These are phyloP conservation scores for Cephalopholis sonnerati DNA, from an alignment of 2,113 vertebrate species.

Conservation along the genomic window DNA sequence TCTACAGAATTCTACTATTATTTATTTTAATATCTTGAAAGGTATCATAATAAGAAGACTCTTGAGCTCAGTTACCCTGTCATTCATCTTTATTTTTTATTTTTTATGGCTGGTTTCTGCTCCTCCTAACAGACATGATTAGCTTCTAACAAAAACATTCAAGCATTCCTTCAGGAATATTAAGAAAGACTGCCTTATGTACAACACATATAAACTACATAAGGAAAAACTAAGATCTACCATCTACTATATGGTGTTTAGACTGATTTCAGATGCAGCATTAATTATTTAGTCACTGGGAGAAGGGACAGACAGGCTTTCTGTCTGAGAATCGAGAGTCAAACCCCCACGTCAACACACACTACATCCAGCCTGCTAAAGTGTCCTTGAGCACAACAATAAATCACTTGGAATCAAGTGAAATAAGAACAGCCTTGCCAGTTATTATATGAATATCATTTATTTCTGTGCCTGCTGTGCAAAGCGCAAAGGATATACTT, in stretches of 20 bases:
- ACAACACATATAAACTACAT: neutral
- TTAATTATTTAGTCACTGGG: neutral
- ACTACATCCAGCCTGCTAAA: neutral
- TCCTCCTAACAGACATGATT: neutral
- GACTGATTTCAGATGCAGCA: neutral
- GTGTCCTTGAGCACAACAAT: conserved; percentile 1
- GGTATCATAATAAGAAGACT: neutral
- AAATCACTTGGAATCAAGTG: neutral
- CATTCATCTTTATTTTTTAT: neutral
- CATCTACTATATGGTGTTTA: neutral
- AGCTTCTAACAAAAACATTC: neutral
- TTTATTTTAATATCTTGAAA: neutral
- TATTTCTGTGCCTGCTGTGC: neutral
- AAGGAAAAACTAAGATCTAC: neutral
- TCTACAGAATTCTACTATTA: neutral
- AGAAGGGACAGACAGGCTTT: neutral
- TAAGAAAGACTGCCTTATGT: neutral
- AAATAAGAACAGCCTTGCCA: neutral
- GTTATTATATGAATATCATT: neutral
- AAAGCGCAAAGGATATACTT: neutral
- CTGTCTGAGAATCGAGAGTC: neutral
- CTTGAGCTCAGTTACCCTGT: neutral
- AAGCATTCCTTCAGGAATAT: neutral
- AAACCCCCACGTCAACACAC: neutral
- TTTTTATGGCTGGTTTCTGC: neutral